Percentiles rank a stretch among this genome's conserved stretches.
Conservation (phyloP, 2,113 vertebrate genomes). For the Emydocephalus ijimae region DNA sequence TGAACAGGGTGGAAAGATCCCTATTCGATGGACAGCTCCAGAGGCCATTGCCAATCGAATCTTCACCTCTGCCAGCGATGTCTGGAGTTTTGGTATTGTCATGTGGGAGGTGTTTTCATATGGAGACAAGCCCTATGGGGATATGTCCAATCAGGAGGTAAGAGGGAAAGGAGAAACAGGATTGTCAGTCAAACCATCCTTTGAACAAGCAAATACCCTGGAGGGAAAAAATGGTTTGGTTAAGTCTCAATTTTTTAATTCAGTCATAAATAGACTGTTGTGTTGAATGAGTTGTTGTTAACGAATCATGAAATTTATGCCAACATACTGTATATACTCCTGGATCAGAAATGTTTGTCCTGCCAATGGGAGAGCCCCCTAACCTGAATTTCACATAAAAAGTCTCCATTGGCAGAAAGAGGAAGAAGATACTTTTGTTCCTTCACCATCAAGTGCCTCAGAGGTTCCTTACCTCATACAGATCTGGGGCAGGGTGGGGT, state of each 20-base stretch:
- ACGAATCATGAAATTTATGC: not conserved
- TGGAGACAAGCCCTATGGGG: constrained; percentile 78
- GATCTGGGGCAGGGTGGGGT: not conserved
- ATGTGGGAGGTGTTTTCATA: constrained; percentile 81
- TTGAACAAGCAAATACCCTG: not conserved
- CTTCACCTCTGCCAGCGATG: constrained; percentile 76
- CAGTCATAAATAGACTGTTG: not conserved
- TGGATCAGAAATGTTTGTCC: not conserved
- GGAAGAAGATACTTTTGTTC: not conserved
- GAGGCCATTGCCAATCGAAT: constrained; percentile 76
- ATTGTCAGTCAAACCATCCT: not conserved
- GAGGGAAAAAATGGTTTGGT: not conserved
- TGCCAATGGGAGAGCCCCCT: not conserved
- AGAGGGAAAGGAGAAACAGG: not conserved
- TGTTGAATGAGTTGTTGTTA: not conserved
- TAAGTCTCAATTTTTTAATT: not conserved
- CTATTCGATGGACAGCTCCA: constrained; percentile 78
- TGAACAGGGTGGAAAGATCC: constrained; percentile 75
- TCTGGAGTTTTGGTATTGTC: constrained; percentile 80
- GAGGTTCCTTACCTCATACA: not conserved
- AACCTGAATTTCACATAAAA: not conserved
- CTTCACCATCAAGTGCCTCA: not conserved
- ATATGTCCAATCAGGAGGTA: constrained; percentile 81
- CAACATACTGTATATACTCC: not conserved
- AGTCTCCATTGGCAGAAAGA: not conserved